Base-by-base conservation (phyloP, 2,888 invertebrate species). In the Tetanocera ferruginea region DNA sequence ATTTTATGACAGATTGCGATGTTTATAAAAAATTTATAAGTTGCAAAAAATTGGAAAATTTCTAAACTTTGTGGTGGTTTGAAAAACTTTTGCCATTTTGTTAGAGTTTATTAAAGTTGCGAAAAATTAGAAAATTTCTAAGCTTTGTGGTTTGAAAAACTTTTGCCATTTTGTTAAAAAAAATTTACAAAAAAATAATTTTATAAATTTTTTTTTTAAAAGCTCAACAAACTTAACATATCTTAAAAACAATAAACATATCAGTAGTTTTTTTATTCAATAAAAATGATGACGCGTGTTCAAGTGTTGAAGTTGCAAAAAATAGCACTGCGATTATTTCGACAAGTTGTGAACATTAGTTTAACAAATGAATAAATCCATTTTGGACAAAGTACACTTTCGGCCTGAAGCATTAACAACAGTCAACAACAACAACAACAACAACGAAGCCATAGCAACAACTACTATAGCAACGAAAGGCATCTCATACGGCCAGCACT, bases 371-470 rank as follows among this genome's bases (percentile, higher is more conserved):
- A 76, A 76, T 79, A 71, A 74, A 66, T 75, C 71, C 67, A 34
- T 55, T 66, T 23, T 55, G 71, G 64, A 28, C 52, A 23, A 1
- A 34, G 37, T n/a, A 11, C 43, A 62, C 19, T 19, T 31, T 55
- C 49, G 52, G 52, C 52, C 64, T 49, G 49, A n/a, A 83, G 77
- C 82, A 83, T 77, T 83, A 83, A 69, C 81, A 78, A 66, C 84
- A 81, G 82, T 81, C 83, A 76, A 75, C 71, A 71, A 79, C 71
- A 71, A 70, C 74, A 23, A 66, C 79, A 78, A 23, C 76, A 80
- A 8, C 80, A 80, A 8, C 78, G 78, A 62, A 78, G 11, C 52
- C 66, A 17, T 64, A 66, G 8, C 74, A 23, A 66, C 79, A 76
- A 72, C 43, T 49, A 71, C 76, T 49, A 19, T 69, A 71, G 25